Conservation (phyloP, 2,888 invertebrate species). For the Synergus itoensis region DNA sequence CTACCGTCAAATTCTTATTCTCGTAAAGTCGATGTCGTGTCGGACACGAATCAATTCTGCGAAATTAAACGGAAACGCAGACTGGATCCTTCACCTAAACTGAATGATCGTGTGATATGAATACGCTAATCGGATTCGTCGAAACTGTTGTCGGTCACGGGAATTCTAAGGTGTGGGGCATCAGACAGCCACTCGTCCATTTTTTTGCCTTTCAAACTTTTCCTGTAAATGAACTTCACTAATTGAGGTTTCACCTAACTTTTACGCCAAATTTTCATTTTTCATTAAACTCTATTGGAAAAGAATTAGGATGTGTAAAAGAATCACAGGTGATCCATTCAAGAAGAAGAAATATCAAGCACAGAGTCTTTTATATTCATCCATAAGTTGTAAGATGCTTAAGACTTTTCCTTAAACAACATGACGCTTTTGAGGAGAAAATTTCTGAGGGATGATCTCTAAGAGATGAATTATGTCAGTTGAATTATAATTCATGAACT, state of each 20-base stretch:
- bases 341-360: too few relatives aligned
- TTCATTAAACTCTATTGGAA: background rate
- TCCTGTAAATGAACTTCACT: background rate
- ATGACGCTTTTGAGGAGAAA: background rate
- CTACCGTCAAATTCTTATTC: slow-evolving; percentile 54
- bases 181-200: background rate
- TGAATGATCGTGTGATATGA: slow-evolving; percentile 1
- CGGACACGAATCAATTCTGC: background rate
- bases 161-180: slow-evolving; percentile 12
- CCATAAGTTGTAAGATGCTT: too few relatives aligned
- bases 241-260: background rate
- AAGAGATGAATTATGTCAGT: background rate
- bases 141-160: slow-evolving; percentile 12
- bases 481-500: background rate
- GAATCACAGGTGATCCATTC: too few relatives aligned
- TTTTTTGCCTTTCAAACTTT: background rate
- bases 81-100: slow-evolving; percentile 9
- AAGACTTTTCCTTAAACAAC: too few relatives aligned
- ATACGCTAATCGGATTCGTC: slow-evolving; percentile 13
- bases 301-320: too few relatives aligned
- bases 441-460: background rate
- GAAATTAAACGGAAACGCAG: slow-evolving; percentile 21
- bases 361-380: too few relatives aligned
- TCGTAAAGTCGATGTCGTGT: slow-evolving; percentile 49
- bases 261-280: background rate